phyloP scores from a whole-genome alignment of 2,797 vertebrate genomes.

The Myiothlypis coronata region DNA sequence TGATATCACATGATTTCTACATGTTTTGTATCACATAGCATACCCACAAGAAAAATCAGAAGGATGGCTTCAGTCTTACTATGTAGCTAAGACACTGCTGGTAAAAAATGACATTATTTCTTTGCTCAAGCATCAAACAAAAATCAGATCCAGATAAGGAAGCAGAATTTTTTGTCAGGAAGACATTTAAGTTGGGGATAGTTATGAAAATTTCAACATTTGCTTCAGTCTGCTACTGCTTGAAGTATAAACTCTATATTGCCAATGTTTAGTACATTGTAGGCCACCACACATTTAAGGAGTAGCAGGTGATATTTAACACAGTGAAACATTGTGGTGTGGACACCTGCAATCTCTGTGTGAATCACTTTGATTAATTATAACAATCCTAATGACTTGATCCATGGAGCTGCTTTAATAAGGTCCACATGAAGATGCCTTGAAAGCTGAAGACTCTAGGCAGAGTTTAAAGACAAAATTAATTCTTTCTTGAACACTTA shows the following conservation, averaged over 20 bases:
- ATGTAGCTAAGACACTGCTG: not conserved
- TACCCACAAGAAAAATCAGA: not conserved
- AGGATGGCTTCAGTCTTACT: not conserved
- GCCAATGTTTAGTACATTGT: not conserved
- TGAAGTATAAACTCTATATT: not conserved
- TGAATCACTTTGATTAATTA: not conserved
- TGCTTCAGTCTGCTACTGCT: not conserved
- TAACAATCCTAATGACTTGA: not conserved
- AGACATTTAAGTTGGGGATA: not conserved
- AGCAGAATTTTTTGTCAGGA: not conserved
- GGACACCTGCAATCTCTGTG: not conserved
- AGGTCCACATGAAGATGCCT: not conserved
- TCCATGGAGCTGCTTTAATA: not conserved
- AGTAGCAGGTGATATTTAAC: not conserved
- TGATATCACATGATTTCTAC: not conserved
- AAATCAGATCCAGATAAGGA: not conserved
- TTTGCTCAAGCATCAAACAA: not conserved
- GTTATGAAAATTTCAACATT: not conserved
- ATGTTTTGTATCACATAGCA: not conserved
- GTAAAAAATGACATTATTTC: not conserved
- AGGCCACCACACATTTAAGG: not conserved
- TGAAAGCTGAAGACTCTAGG: not conserved
- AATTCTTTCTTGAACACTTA: not conserved
- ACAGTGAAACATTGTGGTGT: not conserved
- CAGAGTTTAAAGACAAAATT: not conserved